These are phyloP conservation scores for Cyclura pinguis DNA, from an alignment of 2,797 vertebrate species.

Conservation along the genomic window DNA sequence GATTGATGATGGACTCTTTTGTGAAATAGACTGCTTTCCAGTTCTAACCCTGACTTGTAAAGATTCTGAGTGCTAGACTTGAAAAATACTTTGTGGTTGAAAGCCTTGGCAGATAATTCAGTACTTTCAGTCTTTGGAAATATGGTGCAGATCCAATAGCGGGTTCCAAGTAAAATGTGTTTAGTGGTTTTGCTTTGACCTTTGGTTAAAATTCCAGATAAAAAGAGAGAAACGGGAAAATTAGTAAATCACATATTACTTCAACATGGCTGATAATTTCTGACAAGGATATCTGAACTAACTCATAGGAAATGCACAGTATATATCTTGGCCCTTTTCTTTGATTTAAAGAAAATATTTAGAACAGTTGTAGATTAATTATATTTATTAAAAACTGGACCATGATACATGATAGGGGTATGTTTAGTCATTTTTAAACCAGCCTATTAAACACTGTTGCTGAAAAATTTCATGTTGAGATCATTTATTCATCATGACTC, in stretches of 20 bases:
- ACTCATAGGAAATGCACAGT: constrained; percentile 48
- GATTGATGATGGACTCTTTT: constrained; percentile 68
- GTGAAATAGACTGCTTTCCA: constrained; percentile 65
- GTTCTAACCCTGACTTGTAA: constrained; percentile 70
- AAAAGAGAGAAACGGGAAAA: constrained; percentile 45
- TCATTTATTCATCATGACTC: constrained; percentile 29
- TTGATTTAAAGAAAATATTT: constrained; percentile 26
- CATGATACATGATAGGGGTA: neutral
- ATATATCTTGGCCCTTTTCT: constrained; percentile 52
- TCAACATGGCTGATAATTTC: constrained; percentile 68
- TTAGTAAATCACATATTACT: constrained; percentile 62
- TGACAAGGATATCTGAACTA: constrained; percentile 61
- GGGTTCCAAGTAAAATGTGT: constrained; percentile 71
- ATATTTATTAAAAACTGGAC: constrained; percentile 1
- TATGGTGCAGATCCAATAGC: constrained; percentile 64
- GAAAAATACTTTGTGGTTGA: constrained; percentile 74
- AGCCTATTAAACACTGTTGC: neutral
- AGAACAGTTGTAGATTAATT: constrained; percentile 32
- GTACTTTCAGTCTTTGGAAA: constrained; percentile 74
- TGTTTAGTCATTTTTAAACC: constrained; percentile 37
- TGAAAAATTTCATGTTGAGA: neutral
- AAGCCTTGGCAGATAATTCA: constrained; percentile 67
- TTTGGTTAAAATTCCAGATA: constrained; percentile 70
- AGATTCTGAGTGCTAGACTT: constrained; percentile 72
- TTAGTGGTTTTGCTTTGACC: constrained; percentile 72